Evolutionary conservation across 2,797 vertebrate species (phyloP), one percentile per base, ranked within the genome.

Genomic region (Arrhamphus sclerolepis): DNA sequence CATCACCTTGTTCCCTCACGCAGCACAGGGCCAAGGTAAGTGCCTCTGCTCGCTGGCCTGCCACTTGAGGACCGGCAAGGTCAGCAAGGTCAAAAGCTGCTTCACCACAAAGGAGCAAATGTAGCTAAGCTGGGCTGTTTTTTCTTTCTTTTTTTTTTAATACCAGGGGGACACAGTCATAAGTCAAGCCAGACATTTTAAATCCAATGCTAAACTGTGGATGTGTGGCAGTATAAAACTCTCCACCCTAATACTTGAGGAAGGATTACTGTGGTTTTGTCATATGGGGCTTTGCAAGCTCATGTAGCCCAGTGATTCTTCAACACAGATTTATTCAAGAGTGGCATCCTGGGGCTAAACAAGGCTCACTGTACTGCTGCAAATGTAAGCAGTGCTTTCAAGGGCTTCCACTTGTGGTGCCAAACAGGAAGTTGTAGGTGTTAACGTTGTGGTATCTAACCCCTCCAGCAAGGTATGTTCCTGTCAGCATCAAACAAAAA

Each of bases 11-110:
- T 74, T 92, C 74, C 82, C 90, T 70, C 79, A 72, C 69, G 57
- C 84, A 2, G 89, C 87, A 42, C 84, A 81, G 69, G 87, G 91
- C 62, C 94, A 96, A 94, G 95, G 95, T 96, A 93, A 93, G 76
- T 46, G 21, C 67, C 47, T 62, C 41, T 22, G 4, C 28, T 2
- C 4, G 7, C n/a, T 44, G 49, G 38, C 40, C 47, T 18, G 46
- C 48, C 48, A 17, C 42, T 66, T n/a, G 2, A 20, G 21, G 54
- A 34, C 21, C 66, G 38, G 34, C 40, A 6, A 18, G 54, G 44
- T 46, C 69, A 34, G 34, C 50, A 5, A 10, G 57, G 48, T 42
- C 43, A 7, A 22, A 0, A 1, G 17, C 41, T 28, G n/a, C 3
- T 55, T 69, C 17, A 41, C 26, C 39, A 46, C 31, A 19, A 21